Conservation (phyloP, 2,113 vertebrate genomes). For the Pampusana beccarii region DNA sequence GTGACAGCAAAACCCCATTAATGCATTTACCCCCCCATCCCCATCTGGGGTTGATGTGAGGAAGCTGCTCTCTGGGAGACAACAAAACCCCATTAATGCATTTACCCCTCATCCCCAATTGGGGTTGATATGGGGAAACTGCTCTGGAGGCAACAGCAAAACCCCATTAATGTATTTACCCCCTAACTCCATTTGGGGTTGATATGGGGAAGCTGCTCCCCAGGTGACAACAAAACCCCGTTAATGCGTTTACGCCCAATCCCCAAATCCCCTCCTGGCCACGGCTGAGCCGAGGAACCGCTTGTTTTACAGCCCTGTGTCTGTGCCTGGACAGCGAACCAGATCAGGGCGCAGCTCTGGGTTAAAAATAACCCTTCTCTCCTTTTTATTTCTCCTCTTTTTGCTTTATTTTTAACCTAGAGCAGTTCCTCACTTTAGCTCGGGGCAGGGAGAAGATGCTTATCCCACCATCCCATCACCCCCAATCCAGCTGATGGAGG, state of each 20-base stretch:
- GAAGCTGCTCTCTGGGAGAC: too few relatives aligned
- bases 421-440: not conserved
- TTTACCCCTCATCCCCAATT: too few relatives aligned
- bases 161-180: too few relatives aligned
- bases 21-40: too few relatives aligned
- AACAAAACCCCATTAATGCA: too few relatives aligned
- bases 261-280: not conserved
- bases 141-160: too few relatives aligned
- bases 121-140: too few relatives aligned
- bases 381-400: too few relatives aligned
- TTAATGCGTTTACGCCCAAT: not conserved
- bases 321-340: not conserved
- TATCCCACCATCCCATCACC: not conserved
- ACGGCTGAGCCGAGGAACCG: not conserved
- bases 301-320: not conserved
- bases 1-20: too few relatives aligned
- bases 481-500: not conserved
- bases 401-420: constrained; percentile 3
- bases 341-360: not conserved
- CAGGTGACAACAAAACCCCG: accelerated
- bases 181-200: not conserved
- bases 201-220: not conserved
- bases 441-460: not conserved
- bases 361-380: constrained; percentile 44
- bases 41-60: too few relatives aligned